These are phyloP conservation scores for Ryuthela nishihirai DNA, from an alignment of 2,888 invertebrate species.

Conservation along the genomic window DNA sequence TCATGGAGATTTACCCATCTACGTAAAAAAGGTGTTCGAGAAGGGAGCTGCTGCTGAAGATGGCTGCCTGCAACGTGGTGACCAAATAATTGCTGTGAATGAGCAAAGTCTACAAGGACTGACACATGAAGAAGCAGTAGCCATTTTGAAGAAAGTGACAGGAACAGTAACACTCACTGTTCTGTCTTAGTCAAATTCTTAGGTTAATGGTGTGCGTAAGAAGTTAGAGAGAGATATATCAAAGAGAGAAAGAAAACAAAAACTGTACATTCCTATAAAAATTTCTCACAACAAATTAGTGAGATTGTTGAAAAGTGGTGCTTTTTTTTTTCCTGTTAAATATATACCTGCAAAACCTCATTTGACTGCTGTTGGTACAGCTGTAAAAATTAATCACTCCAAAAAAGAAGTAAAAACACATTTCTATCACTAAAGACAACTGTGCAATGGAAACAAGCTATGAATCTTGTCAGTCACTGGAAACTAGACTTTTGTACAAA, in stretches of 20 bases:
- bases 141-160: constrained; percentile 53
- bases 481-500: no score
- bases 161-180: constrained; percentile 56
- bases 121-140: constrained; percentile 50
- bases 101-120: constrained; percentile 37
- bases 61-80: constrained; percentile 82
- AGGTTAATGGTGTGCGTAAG: no score
- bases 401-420: background rate
- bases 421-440: background rate
- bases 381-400: constrained; percentile 9
- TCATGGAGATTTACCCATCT: constrained; percentile 68
- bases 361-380: constrained; percentile 20
- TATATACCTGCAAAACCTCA: constrained; percentile 29
- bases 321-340: constrained; percentile 22
- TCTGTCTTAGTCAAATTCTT: constrained; percentile 41
- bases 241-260: no score
- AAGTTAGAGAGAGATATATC: no score
- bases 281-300: background rate
- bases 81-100: constrained; percentile 75
- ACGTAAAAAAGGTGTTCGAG: constrained; percentile 87
- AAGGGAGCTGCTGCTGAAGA: constrained; percentile 88
- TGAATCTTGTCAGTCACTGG: no score
- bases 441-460: background rate
- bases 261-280: background rate
- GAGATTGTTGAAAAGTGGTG: background rate